A percentile compares a stretch with the other conserved stretches of the same genome.
Evolutionary conservation across 2,113 vertebrate genomes (phyloP).

Genomic region (Crotalus horridus): DNA sequence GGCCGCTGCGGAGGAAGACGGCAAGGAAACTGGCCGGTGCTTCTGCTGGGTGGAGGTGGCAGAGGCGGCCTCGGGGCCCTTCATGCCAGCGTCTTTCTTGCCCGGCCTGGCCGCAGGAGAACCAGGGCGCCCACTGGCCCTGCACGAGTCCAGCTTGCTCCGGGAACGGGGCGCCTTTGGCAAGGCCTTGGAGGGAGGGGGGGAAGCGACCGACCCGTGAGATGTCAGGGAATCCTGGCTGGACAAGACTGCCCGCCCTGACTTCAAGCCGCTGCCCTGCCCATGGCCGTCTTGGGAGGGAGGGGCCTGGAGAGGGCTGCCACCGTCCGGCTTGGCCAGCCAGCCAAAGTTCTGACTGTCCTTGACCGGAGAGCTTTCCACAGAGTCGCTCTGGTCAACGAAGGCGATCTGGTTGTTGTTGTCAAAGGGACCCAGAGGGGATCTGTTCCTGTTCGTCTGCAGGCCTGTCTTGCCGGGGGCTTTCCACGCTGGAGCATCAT

Average conservation of each 20-base stretch:
- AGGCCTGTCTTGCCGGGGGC: constrained; percentile 70
- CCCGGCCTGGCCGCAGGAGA: constrained; percentile 73
- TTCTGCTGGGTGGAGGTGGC: constrained; percentile 70
- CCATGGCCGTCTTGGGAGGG: constrained; percentile 71
- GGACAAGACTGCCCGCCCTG: constrained; percentile 74
- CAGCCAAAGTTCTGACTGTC: constrained; percentile 78
- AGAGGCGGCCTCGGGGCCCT: constrained; percentile 52
- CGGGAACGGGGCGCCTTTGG: constrained; percentile 64
- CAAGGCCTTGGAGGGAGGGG: constrained; percentile 73
- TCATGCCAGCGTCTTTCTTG: constrained; percentile 71
- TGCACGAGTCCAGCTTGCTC: constrained; percentile 71
- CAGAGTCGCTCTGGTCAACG: constrained; percentile 85
- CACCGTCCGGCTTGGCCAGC: constrained; percentile 67
- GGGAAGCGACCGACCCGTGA: constrained; percentile 68
- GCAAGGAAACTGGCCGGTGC: constrained; percentile 70
- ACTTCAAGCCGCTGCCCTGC: constrained; percentile 78
- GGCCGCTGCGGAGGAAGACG: constrained; percentile 61
- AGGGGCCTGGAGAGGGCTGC: constrained; percentile 62
- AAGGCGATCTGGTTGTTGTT: constrained; percentile 93
- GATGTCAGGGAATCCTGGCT: constrained; percentile 68
- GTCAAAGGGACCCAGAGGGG: constrained; percentile 79
- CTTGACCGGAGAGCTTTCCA: constrained; percentile 81
- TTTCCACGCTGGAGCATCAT: constrained; percentile 72
- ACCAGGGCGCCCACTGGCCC: constrained; percentile 68
- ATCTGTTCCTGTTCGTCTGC: constrained; percentile 70